Evolutionary conservation across 2,797 vertebrate genomes (phyloP), one percentile per base, ranked within the genome.

Genomic region (Enteromius argenteus): DNA sequence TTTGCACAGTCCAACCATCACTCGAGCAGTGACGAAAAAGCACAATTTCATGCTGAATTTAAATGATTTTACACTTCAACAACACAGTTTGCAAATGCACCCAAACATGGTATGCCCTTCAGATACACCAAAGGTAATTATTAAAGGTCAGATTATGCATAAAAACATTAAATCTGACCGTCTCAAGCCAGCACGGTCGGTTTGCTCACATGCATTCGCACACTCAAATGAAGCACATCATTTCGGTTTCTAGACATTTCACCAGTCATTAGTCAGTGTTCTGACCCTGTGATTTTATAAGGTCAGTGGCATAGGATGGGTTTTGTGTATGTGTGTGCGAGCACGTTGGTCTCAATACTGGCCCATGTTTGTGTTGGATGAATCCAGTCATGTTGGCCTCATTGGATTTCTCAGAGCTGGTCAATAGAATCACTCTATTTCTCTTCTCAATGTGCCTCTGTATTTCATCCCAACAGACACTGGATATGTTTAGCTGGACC

Each of bases 351-450:
- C 19, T 85, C 62, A 80, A 1, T 74, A 67, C 79, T 64, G 76
- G 76, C 79, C 64, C 15, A 51, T 86, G 71, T 79, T 64, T 71
- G 69, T 87, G 76, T 80, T 62, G 84, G 64, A 82, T 88, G 30
- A 64, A 78, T 71, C 66, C 35, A 58, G 74, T 64, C 85, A 49
- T 77, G 75, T 51, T 84, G 81, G 83, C 86, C 84, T 86, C 83
- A 85, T 89, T 88, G 85, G 62, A 81, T 88, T 89, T 88, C 86
- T 80, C 82, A 60, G 75, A 69, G 80, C 80, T 80, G 76, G 78
- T 87, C 86, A 83, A 87, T 87, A 83, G 75, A 79, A 86, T 53
- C 56, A 14, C 77, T 64, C 83, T 56, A 5, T 71, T 46, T 49
- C 60, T 81, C 51, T 67, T 30, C 27, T 73, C 35, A 1, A n/a